phyloP scores from a whole-genome alignment of 2,888 invertebrate genomes.

The Dromius quadrimaculatus region DNA sequence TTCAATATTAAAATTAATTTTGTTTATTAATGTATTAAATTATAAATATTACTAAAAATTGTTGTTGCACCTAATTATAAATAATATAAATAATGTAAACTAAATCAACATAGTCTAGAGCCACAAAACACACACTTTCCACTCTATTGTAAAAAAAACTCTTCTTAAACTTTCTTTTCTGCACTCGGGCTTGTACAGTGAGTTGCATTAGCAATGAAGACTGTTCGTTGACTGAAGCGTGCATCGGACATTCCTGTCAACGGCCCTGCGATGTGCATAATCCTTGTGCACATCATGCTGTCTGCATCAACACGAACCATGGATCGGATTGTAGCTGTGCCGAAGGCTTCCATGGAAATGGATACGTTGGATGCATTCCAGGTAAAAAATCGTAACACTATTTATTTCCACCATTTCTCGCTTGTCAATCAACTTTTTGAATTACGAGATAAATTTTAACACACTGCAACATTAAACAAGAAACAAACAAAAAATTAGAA shows the following conservation, averaged over 20 bases:
- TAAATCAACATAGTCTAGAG: constrained; percentile 52
- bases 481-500: too few relatives aligned
- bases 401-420: too few relatives aligned
- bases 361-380: constrained; percentile 83
- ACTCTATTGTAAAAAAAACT: constrained; percentile 8
- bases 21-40: constrained; percentile 7
- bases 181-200: constrained; percentile 72
- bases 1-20: constrained; percentile 27
- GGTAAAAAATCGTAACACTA: constrained; percentile 69
- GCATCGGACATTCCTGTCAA: constrained; percentile 86
- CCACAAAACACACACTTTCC: neutral
- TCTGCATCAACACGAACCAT: constrained; percentile 90
- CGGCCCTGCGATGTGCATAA: constrained; percentile 88
- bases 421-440: too few relatives aligned
- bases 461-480: too few relatives aligned
- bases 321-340: constrained; percentile 87
- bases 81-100: constrained; percentile 51
- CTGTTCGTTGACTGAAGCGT: constrained; percentile 87
- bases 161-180: constrained; percentile 55
- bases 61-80: constrained; percentile 44
- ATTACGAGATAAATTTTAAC: too few relatives aligned
- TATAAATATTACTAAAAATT: constrained; percentile 21
- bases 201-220: constrained; percentile 89
- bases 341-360: constrained; percentile 89
- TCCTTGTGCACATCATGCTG: constrained; percentile 85